Evolutionary conservation across 2,113 vertebrate genomes (phyloP), one percentile per base, ranked within the genome.

Genomic region (Quiscalus mexicanus): DNA sequence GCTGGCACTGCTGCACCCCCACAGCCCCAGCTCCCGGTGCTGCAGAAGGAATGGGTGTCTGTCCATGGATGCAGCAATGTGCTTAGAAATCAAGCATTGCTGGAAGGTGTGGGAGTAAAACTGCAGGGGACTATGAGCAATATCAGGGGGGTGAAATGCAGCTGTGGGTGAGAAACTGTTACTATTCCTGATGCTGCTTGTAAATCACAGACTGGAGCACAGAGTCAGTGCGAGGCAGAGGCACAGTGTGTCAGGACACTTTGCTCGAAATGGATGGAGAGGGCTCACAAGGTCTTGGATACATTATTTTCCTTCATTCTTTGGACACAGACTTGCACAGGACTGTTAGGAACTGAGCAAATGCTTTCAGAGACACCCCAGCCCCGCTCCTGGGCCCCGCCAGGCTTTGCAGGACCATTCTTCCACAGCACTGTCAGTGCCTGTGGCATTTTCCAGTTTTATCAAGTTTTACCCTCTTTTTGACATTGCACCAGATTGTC

Each of bases 21-120:
- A 2, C 11, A 15, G 18, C 11, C 60, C 63, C 10, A 22, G 53
- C 41, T 56, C 9, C 4, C 4, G 37, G n/a, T 31, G 78, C 41
- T 37, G 13, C 0, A 14, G 60, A 15, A 50, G 60, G 73, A 49
- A 12, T 0, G 3, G 15, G 6, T 2, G 12, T 0, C 2, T 42
- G 24, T 12, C 2, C 1, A 10, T 20, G 44, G 31, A 37, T 35
- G 20, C 37, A 68, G 68, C 6, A 0, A 5, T 5, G 77, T 25
- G 45, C 14, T 53, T 6, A 84, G 60, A 33, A 37, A 76, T 6
- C 37, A 3, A 3, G 22, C 65, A 11, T 5, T 25, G 53, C 56
- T 58, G 31, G 41, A 62, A 86, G 67, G 18, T 8, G 67, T 58
- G 83, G 50, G 92, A 73, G 88, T 42, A 8, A 28, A 86, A 30